phyloP scores from a whole-genome alignment of 1,140 invertebrate species.

The Neodiprion virginianus region DNA sequence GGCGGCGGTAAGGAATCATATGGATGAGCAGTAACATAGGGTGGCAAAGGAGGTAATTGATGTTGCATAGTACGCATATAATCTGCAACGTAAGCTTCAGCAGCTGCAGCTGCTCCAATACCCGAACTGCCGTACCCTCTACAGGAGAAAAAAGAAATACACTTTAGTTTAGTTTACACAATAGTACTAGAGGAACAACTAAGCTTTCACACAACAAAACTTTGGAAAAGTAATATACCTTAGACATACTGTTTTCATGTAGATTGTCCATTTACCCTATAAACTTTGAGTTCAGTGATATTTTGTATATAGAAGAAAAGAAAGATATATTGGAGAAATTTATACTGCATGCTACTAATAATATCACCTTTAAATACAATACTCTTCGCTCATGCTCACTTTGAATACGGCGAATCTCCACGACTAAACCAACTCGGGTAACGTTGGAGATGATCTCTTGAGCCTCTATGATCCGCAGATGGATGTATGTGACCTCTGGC shows the following conservation, averaged over 20 bases:
- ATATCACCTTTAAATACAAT: neutral
- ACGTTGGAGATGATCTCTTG: slow-evolving; percentile 52
- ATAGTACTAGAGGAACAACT: too few species aligned
- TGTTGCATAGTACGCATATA: slow-evolving; percentile 85
- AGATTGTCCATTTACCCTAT: too few species aligned
- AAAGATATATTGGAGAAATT: too few species aligned
- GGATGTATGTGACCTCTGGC: slow-evolving; percentile 50
- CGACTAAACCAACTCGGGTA: slow-evolving; percentile 54
- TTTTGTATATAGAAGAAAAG: too few species aligned
- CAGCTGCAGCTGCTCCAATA: slow-evolving; percentile 67
- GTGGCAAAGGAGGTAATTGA: slow-evolving; percentile 75
- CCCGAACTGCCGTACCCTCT: slow-evolving; percentile 55
- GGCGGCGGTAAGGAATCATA: slow-evolving; percentile 78
- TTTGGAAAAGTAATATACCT: too few species aligned
- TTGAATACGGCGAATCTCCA: slow-evolving; percentile 53
- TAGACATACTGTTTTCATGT: too few species aligned
- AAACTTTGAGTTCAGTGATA: too few species aligned
- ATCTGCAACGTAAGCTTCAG: slow-evolving; percentile 78
- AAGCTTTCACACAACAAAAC: too few species aligned
- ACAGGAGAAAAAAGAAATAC: slow-evolving; percentile 25
- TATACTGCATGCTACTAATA: too few species aligned
- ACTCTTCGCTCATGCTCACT: slow-evolving; percentile 34
- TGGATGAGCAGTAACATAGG: slow-evolving; percentile 70
- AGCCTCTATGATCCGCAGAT: slow-evolving; percentile 45
- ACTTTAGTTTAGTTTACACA: neutral